phyloP scores from a whole-genome alignment of 2,113 vertebrate species.

The Anolis carolinensis region DNA sequence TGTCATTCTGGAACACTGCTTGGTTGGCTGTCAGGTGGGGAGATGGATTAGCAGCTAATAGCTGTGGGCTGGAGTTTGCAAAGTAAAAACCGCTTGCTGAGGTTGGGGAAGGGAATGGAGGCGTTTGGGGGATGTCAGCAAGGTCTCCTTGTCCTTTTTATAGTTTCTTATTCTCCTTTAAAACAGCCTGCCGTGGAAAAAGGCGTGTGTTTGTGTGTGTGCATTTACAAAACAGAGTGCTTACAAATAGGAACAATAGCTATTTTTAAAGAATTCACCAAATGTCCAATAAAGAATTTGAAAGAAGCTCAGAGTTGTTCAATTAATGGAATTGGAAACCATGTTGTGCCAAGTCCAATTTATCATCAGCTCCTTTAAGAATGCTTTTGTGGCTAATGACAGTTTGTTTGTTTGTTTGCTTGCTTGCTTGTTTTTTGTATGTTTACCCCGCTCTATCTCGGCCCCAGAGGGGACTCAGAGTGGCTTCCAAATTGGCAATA shows the following conservation, averaged over 20 bases:
- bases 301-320: neutral
- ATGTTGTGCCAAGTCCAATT: too few relatives aligned
- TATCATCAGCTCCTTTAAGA: too few relatives aligned
- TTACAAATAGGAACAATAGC: neutral
- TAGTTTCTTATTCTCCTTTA: conserved; percentile 20
- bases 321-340: neutral
- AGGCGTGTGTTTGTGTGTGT: neutral
- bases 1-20: conserved; percentile 49
- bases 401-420: too few relatives aligned
- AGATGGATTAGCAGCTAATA: conserved; percentile 45
- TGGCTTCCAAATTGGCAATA: too few relatives aligned
- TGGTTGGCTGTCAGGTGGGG: conserved; percentile 40
- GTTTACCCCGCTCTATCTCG: too few relatives aligned
- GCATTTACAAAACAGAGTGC: neutral
- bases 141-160: conserved; percentile 16
- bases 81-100: conserved; percentile 43
- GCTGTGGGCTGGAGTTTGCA: conserved; percentile 45
- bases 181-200: neutral
- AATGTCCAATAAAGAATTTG: neutral
- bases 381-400: too few relatives aligned
- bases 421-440: too few relatives aligned
- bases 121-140: too few relatives aligned
- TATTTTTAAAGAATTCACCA: neutral
- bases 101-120: neutral
- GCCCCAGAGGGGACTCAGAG: too few relatives aligned